A percentile compares a stretch with the other conserved stretches of the same genome.
Conservation (phyloP, 1,140 invertebrate species). For the Microplitis mediator region DNA sequence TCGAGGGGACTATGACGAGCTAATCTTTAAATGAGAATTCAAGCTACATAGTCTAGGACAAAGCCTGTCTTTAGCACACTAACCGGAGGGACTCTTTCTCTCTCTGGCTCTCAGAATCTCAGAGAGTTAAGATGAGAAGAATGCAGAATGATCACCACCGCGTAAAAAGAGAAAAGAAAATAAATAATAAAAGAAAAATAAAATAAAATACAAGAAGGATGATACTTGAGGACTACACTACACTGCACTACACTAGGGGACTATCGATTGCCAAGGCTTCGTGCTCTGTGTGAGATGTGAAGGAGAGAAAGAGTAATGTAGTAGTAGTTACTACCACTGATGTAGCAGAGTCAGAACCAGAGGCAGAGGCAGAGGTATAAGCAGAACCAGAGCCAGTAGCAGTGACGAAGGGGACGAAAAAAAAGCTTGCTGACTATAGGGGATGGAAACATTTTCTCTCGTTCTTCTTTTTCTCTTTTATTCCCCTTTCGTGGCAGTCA, state of each 20-base stretch:
- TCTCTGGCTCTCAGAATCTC: background rate
- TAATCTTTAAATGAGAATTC: too few relatives aligned
- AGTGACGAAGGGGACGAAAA: slow-evolving; percentile 11
- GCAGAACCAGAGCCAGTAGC: background rate
- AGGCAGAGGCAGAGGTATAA: background rate
- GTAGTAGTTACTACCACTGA: background rate
- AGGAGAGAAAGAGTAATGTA: background rate
- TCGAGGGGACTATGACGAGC: too few relatives aligned
- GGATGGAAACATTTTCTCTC: slow-evolving; percentile 12
- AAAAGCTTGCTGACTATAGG: background rate
- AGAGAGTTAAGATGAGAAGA: background rate
- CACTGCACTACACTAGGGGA: too few relatives aligned
- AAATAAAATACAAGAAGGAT: slow-evolving; percentile 6
- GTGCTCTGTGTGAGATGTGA: slow-evolving; percentile 5
- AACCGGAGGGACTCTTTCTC: too few relatives aligned
- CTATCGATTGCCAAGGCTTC: slow-evolving; percentile 29
- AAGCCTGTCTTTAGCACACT: too few relatives aligned
- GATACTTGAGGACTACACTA: slow-evolving; percentile 4
- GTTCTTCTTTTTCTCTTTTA: slow-evolving; percentile 1
- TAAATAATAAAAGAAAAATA: slow-evolving; percentile 2
- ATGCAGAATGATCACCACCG: background rate
- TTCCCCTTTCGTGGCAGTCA: slow-evolving; percentile 7
- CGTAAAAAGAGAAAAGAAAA: background rate
- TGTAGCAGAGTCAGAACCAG: background rate
- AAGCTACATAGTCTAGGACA: too few relatives aligned